Evolutionary conservation across 2,113 vertebrate genomes (phyloP), one percentile per base, ranked within the genome.

Genomic region (Seriola quinqueradiata): DNA sequence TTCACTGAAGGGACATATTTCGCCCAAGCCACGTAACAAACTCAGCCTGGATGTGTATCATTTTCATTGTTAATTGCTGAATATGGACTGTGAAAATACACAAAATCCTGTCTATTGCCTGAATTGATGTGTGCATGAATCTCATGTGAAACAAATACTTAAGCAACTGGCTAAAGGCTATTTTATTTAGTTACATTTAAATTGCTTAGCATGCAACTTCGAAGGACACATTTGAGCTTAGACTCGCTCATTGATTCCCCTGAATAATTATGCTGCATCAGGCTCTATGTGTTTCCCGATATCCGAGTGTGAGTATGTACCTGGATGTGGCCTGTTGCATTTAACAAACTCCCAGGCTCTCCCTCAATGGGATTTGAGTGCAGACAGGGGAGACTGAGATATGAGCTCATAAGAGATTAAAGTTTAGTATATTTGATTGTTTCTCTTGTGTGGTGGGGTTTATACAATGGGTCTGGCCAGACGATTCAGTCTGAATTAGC

Each of bases 401-500:
- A 91, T 93, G 91, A 94, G 93, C 93, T 93, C 88, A 89, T 88
- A 87, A 92, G 89, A 94, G 94, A 95, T 95, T 95, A 95, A 95
- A 95, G 86, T 95, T 95, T 93, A 93, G 86, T 92, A 85, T 90
- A 92, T 95, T 91, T 95, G 93, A 95, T 95, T 95, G 94, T 95
- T 92, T 94, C 90, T 85, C 90, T 90, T 92, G 91, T 92, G 83
- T 74, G 76, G 79, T 77, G 84, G 78, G 55, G 76, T 82, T 85
- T 90, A 88, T 68, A 91, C 92, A 94, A 93, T 92, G 87, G 86
- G 42, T 74, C 83, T 40, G 83, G 74, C 87, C 91, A 90, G 93
- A 90, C 77, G 89, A 93, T 90, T 90, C 73, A 88, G 79, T 82
- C 82, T 90, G 90, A 94, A 93, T 95, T 91, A 92, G 92, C 88